A percentile compares a stretch with the other conserved stretches of the same genome.
phyloP scores from a whole-genome alignment of 1,140 invertebrate species.

The Tetragonula clypearis region DNA sequence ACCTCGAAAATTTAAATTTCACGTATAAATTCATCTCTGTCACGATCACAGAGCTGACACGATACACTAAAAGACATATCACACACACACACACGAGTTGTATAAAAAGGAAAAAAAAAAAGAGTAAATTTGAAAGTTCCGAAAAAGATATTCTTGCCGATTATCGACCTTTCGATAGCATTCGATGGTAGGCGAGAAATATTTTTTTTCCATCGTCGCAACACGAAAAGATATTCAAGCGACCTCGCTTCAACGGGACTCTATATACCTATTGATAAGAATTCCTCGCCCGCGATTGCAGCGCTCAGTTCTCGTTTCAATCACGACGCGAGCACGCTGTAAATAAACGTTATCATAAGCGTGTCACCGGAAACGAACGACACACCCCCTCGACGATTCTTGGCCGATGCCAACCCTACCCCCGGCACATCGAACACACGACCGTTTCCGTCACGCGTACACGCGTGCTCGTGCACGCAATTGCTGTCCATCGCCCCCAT shows the following conservation, averaged over 20 bases:
- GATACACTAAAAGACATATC: no score
- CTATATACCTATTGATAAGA: not conserved
- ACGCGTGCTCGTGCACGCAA: constrained; percentile 28
- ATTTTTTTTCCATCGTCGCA: no score
- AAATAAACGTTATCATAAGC: constrained; percentile 31
- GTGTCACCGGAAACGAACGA: not conserved
- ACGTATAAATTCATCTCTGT: no score
- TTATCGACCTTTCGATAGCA: no score
- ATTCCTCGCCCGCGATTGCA: not conserved
- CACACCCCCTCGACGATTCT: not conserved
- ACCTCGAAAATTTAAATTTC: no score
- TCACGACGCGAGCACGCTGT: not conserved
- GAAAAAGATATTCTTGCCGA: no score
- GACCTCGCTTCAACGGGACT: not conserved
- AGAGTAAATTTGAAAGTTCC: no score
- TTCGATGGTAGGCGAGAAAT: no score
- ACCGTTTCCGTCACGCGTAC: constrained; percentile 13
- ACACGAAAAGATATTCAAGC: no score
- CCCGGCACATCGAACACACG: not conserved
- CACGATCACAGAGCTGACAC: no score
- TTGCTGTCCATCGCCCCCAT: constrained; percentile 25
- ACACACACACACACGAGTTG: no score
- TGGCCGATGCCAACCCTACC: not conserved
- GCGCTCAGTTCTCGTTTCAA: not conserved
- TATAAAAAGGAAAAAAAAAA: no score